Evolutionary conservation across 2,888 invertebrate species (phyloP).

Genomic region (Pammene aurita): DNA sequence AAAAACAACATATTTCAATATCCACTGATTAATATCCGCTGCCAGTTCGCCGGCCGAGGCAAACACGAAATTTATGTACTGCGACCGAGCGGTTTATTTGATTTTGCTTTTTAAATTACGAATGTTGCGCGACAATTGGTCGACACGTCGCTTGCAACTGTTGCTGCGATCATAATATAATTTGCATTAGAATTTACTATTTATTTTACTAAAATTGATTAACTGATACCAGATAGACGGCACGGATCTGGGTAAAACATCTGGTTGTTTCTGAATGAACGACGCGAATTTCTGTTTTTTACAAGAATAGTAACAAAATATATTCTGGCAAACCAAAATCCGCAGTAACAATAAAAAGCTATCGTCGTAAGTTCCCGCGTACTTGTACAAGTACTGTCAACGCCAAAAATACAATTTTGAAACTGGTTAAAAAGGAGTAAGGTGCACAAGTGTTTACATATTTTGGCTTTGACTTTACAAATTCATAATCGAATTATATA

Average conservation of each 20-base stretch:
- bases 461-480: too few species aligned
- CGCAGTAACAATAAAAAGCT: too few species aligned
- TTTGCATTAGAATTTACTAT: conserved; percentile 69
- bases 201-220: conserved; percentile 41
- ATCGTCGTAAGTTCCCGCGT: too few species aligned
- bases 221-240: not conserved
- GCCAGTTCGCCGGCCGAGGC: conserved; percentile 79
- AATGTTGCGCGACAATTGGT: conserved; percentile 80
- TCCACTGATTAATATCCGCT: conserved; percentile 83
- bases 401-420: too few species aligned
- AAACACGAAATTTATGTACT: conserved; percentile 83
- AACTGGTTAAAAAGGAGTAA: too few species aligned
- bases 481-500: too few species aligned
- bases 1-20: conserved; percentile 84
- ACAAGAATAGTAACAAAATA: too few species aligned
- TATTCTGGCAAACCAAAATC: too few species aligned
- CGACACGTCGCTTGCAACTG: conserved; percentile 77
- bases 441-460: too few species aligned
- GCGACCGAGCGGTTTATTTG: conserved; percentile 79
- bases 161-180: conserved; percentile 71
- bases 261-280: not conserved
- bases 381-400: too few species aligned
- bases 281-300: too few species aligned
- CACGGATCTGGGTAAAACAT: too few species aligned
- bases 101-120: conserved; percentile 82